phyloP scores from a whole-genome alignment of 2,797 vertebrate species.

The Pelochelys cantorii region DNA sequence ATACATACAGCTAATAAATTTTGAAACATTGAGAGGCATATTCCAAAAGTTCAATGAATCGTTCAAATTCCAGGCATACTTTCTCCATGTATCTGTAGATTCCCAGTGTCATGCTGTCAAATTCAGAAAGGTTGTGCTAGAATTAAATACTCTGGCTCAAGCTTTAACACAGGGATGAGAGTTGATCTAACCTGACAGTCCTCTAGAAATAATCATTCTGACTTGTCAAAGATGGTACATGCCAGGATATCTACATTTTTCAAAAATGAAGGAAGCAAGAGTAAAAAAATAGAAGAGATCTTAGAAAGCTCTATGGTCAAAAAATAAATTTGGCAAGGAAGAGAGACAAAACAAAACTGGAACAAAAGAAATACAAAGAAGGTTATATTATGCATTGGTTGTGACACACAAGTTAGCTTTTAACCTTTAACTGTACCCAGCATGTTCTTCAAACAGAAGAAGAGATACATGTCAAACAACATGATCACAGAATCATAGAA shows the following conservation, averaged over 20 bases:
- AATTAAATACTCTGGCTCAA: slow-evolving; percentile 72
- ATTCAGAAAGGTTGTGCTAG: slow-evolving; percentile 64
- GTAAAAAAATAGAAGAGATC: neutral
- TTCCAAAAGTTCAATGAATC: slow-evolving; percentile 57
- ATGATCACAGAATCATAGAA: too few relatives aligned
- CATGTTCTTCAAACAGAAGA: neutral
- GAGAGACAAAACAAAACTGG: neutral
- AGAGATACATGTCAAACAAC: neutral
- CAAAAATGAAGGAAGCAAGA: slow-evolving; percentile 52
- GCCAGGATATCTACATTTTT: slow-evolving; percentile 62
- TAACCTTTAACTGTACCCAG: neutral
- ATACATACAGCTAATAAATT: slow-evolving; percentile 22
- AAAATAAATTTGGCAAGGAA: slow-evolving; percentile 37
- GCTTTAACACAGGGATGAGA: slow-evolving; percentile 64
- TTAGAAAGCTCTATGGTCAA: neutral
- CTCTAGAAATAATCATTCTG: slow-evolving; percentile 75
- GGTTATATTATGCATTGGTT: neutral
- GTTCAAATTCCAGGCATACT: slow-evolving; percentile 66
- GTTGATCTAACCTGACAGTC: slow-evolving; percentile 76
- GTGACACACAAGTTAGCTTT: neutral
- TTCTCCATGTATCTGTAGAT: slow-evolving; percentile 51
- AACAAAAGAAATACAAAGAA: neutral
- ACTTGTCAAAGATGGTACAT: slow-evolving; percentile 74
- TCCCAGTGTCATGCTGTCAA: slow-evolving; percentile 70
- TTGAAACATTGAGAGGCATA: slow-evolving; percentile 29